Percentiles rank a stretch among this genome's conserved stretches.
Evolutionary conservation across 35 echinoderm and acorn worm species (phyloP).

Genomic region (Holothuria glaberrima): DNA sequence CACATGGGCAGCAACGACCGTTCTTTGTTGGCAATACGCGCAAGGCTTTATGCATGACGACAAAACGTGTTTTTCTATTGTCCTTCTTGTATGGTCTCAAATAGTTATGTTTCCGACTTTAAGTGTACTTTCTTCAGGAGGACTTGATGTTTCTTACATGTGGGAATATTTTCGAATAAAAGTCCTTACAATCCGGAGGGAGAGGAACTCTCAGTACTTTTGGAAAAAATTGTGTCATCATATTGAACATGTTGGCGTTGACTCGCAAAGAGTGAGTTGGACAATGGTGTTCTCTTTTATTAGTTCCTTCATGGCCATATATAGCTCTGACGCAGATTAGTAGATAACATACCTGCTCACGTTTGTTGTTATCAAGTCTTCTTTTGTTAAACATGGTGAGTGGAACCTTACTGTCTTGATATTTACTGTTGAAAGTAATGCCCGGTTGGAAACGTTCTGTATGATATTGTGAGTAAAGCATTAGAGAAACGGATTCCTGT

Average conservation of each 20-base stretch:
- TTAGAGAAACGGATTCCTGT: too few relatives aligned
- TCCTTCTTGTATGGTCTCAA: slow-evolving; percentile 23
- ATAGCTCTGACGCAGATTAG: slow-evolving; percentile 17
- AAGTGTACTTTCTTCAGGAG: slow-evolving; percentile 22
- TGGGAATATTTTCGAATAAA: slow-evolving; percentile 22
- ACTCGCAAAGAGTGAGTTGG: slow-evolving; percentile 1
- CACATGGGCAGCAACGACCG: slow-evolving; percentile 17
- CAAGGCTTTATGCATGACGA: neutral
- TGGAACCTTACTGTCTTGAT: too few relatives aligned
- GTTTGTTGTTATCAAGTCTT: too few relatives aligned
- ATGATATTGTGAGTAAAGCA: too few relatives aligned
- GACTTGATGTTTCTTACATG: slow-evolving; percentile 37
- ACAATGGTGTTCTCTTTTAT: slow-evolving; percentile 35
- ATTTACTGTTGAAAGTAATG: too few relatives aligned
- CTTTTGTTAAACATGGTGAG: too few relatives aligned
- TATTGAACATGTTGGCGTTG: neutral
- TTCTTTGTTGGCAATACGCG: slow-evolving; percentile 18
- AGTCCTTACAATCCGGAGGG: neutral
- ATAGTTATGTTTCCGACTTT: slow-evolving; percentile 15
- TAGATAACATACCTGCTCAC: too few relatives aligned
- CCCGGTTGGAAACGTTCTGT: too few relatives aligned
- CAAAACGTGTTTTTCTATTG: neutral
- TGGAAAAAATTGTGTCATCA: slow-evolving; percentile 25
- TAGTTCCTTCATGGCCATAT: slow-evolving; percentile 17
- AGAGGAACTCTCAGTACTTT: neutral